Evolutionary conservation across 2,888 invertebrate genomes (phyloP), one percentile per base, ranked within the genome.

Genomic region (Allacma fusca): DNA sequence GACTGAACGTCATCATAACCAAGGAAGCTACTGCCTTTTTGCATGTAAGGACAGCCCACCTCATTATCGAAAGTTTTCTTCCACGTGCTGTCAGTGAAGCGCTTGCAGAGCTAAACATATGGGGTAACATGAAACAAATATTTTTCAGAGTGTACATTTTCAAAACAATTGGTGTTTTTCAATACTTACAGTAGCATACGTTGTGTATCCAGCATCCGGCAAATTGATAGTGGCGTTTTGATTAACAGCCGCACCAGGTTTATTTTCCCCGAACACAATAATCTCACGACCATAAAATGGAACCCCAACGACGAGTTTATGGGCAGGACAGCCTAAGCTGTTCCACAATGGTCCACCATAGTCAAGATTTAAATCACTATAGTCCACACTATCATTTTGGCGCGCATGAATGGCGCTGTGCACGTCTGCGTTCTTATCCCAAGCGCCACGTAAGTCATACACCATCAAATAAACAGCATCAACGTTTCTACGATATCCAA

Each of bases 291-390:
- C 95, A 86, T 96, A 96, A 88, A 95, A 94, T 0, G 95, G 95
- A 74, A 95, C 90, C 21, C 95, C 95, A 0, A 95, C 94, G 0
- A 95, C 91, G 50, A 96, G 88, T 87, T 95, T 95, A 86, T 94
- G 92, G 0, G 93, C 91, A 0, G 94, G 92, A 83, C 95, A 95
- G 1, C 95, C 95, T 88, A 92, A 92, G 84, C 94, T 92, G 83
- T 94, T 95, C 95, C 96, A 96, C 29, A 95, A 88, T 77, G 91
- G 89, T n/a, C 95, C 89, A 34, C 95, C 96, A 85, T 95, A 95
- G 84, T 94, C 93, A 94, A 95, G 95, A 86, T 95, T 95, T 34
- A 95, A 90, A 86, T 92, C 93, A 2, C 16, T 40, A 21, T 65
- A 74, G 85, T 94, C 94, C 89, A 92, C 95, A 86, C 94, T 94